Evolutionary conservation across 2,888 invertebrate species (phyloP), one percentile per base, ranked within the genome.

Genomic region (Orgyia antiqua): DNA sequence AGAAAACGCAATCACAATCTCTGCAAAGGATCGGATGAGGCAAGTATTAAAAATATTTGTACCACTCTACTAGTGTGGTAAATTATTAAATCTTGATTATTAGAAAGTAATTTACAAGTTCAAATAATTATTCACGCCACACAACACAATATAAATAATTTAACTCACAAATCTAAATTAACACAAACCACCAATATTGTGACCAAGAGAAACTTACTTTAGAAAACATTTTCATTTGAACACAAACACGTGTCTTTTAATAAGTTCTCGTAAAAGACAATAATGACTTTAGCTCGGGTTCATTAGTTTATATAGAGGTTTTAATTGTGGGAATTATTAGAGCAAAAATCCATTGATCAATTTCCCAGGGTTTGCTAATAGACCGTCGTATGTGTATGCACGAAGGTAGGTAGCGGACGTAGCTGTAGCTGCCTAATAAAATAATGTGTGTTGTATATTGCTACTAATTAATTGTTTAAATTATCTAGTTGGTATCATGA

Each of bases 301-400:
- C 72, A 74, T 72, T 77, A 77, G 68, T 69, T 73, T 83, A 76
- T 84, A 86, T 83, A 84, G 61, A 62, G 54, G 59, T 60, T 56
- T 59, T 79, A 78, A 83, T 78, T 80, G 84, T 86, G 84, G 80
- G 84, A 86, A 84, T 73, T 77, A 77, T 68, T 75, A 57, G 78
- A 77, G 83, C 79, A 83, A 84, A 84, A 82, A 78, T 68, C 58
- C 57, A 73, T 76, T 77, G 76, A 79, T 72, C 71, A 71, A 80
- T 78, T 78, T 80, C 79, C 68, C 71, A 82, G 66, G 55, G 68
- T 76, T 79, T 78, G 69, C 66, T 50, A 76, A 77, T 56, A 42
- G 58, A 56, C 64, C 69, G 78, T 76, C 78, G 78, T 62, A 52
- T 44, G 47, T 59, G 55, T 42, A 46, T 52, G 43, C 43, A 36